phyloP scores from a whole-genome alignment of 2,888 invertebrate species.

The Globia sparganii region DNA sequence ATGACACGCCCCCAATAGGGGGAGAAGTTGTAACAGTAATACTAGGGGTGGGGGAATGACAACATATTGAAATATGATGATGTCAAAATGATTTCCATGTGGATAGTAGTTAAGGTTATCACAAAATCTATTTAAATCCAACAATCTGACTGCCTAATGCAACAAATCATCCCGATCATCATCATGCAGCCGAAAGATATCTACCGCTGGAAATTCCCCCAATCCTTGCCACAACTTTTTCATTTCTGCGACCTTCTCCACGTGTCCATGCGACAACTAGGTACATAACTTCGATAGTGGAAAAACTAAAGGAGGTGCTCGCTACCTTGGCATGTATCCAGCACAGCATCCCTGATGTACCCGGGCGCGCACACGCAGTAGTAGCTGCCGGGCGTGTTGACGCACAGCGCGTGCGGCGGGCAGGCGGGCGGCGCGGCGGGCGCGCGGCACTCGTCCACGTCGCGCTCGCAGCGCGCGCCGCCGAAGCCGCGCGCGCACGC shows the following conservation, averaged over 20 bases:
- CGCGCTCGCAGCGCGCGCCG: conserved; percentile 95
- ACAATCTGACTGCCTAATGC: neutral
- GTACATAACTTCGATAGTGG: neutral
- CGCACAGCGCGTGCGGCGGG: conserved; percentile 94
- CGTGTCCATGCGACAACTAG: neutral
- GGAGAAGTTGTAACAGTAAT: neutral
- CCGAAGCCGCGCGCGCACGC: conserved; percentile 95
- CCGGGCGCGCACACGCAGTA: conserved; percentile 96
- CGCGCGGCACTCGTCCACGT: conserved; percentile 95
- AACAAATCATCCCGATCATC: neutral
- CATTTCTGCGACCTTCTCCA: neutral
- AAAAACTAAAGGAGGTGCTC: neutral
- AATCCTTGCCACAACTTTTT: neutral
- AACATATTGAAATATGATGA: neutral
- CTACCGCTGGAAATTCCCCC: neutral
- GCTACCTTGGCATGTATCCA: conserved; percentile 91
- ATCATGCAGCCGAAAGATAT: neutral
- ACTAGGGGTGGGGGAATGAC: neutral
- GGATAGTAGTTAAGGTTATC: neutral
- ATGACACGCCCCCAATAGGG: neutral
- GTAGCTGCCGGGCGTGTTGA: conserved; percentile 97
- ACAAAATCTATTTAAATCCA: neutral
- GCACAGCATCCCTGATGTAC: conserved; percentile 91
- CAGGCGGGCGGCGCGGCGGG: conserved; percentile 87
- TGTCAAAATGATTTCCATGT: neutral